Conservation (phyloP, 1,140 invertebrate genomes). For the Linepithema humile region DNA sequence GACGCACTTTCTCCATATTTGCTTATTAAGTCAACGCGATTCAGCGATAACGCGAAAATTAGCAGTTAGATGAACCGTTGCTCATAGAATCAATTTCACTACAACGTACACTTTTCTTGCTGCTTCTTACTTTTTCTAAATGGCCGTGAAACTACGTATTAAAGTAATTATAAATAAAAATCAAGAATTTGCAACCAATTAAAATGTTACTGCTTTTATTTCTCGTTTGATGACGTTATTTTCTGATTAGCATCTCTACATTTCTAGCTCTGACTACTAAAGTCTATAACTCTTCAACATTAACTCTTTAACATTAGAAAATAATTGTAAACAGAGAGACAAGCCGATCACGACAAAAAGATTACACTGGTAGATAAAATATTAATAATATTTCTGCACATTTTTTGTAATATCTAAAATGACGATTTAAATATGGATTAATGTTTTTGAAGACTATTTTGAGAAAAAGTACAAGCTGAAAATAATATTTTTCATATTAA, state of each 20-base stretch:
- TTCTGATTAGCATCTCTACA: not conserved
- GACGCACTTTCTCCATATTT: constrained; percentile 46
- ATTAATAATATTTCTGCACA: no score
- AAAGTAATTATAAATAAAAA: not conserved
- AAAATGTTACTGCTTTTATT: no score
- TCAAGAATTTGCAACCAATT: not conserved
- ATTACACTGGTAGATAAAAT: no score
- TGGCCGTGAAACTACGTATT: not conserved
- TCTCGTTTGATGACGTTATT: not conserved
- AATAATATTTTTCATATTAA: not conserved
- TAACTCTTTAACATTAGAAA: no score
- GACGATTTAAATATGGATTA: no score
- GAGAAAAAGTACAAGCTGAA: not conserved
- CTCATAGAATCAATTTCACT: not conserved
- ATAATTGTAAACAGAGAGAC: no score
- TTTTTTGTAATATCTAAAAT: no score
- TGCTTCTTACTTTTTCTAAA: no score
- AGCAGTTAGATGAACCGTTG: not conserved
- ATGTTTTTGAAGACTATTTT: no score
- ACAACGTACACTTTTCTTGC: not conserved
- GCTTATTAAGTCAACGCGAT: constrained; percentile 45
- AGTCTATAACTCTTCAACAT: no score
- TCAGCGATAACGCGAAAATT: constrained; percentile 23
- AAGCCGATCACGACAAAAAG: no score
- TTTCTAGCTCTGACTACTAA: no score